These are phyloP conservation scores for Tenebrio molitor DNA, from an alignment of 1,140 invertebrate genomes.

Conservation along the genomic window DNA sequence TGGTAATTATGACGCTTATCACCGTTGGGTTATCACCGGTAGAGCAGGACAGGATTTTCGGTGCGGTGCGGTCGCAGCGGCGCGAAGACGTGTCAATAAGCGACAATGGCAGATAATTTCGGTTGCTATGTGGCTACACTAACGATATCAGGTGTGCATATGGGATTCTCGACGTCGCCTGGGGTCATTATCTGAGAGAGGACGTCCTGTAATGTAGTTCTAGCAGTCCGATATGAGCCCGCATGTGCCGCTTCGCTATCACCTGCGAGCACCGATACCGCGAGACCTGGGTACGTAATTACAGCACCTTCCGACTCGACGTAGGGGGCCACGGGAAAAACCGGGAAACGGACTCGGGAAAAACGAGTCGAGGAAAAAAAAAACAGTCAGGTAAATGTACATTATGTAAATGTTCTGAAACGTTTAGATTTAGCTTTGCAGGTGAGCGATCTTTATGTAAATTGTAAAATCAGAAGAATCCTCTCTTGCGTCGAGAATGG, in stretches of 20 bases:
- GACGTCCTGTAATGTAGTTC: conserved; percentile 40
- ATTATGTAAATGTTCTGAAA: too few relatives aligned
- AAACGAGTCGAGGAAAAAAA: too few relatives aligned
- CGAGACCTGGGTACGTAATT: conserved; percentile 36
- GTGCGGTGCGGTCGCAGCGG: not conserved
- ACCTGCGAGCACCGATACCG: conserved; percentile 37
- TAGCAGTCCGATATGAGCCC: conserved; percentile 38
- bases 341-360: too few relatives aligned
- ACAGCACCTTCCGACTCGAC: conserved; percentile 12
- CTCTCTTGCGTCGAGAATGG: too few relatives aligned
- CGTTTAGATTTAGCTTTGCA: too few relatives aligned
- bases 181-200: conserved; percentile 44
- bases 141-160: conserved; percentile 18
- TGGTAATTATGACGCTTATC: too few relatives aligned
- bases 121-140: conserved; percentile 20
- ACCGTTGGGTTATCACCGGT: too few relatives aligned
- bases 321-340: too few relatives aligned
- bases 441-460: too few relatives aligned
- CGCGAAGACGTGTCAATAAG: not conserved
- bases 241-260: conserved; percentile 44
- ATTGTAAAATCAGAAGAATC: too few relatives aligned
- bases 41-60: conserved; percentile 45
- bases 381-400: too few relatives aligned
- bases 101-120: conserved; percentile 30
- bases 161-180: conserved; percentile 32